A percentile compares a stretch with the other conserved stretches of the same genome.
These are phyloP conservation scores for Papilio gigon DNA, from an alignment of 2,888 invertebrate species.

Conservation along the genomic window DNA sequence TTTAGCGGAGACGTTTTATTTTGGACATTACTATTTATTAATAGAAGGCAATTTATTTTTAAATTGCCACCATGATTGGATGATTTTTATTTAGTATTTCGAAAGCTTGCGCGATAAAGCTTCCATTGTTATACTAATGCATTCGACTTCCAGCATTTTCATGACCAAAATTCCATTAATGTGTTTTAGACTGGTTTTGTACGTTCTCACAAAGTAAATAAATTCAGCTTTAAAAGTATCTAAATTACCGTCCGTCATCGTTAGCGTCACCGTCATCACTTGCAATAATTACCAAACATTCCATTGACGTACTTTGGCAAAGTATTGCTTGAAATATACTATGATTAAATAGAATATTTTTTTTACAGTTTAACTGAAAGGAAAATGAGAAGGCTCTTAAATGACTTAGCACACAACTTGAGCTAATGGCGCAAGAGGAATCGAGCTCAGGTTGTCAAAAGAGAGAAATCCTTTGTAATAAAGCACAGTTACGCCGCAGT, in stretches of 20 bases:
- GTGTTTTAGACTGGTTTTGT: not conserved
- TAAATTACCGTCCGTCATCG: too few species aligned
- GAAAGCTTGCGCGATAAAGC: constrained; percentile 26
- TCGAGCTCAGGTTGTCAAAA: constrained; percentile 28
- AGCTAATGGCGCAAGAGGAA: constrained; percentile 26
- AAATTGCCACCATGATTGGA: constrained; percentile 33
- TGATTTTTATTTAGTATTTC: constrained; percentile 42
- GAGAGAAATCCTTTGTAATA: constrained; percentile 36
- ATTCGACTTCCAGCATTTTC: constrained; percentile 18
- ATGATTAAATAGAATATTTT: not conserved
- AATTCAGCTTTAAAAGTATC: not conserved
- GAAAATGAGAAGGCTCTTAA: constrained; percentile 7
- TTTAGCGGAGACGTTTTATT: not conserved
- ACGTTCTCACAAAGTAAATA: not conserved
- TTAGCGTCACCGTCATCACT: too few species aligned
- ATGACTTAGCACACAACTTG: constrained; percentile 18
- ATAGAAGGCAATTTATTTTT: constrained; percentile 46
- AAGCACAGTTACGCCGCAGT: constrained; percentile 23
- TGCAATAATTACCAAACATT: too few species aligned
- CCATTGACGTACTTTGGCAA: too few species aligned
- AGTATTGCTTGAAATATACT: not conserved
- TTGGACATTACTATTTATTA: constrained; percentile 39
- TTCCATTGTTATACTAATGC: constrained; percentile 39
- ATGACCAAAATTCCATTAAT: constrained; percentile 22
- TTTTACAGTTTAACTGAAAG: not conserved